Conservation (phyloP, 2,113 vertebrate genomes). For the Platichthys flesus region DNA sequence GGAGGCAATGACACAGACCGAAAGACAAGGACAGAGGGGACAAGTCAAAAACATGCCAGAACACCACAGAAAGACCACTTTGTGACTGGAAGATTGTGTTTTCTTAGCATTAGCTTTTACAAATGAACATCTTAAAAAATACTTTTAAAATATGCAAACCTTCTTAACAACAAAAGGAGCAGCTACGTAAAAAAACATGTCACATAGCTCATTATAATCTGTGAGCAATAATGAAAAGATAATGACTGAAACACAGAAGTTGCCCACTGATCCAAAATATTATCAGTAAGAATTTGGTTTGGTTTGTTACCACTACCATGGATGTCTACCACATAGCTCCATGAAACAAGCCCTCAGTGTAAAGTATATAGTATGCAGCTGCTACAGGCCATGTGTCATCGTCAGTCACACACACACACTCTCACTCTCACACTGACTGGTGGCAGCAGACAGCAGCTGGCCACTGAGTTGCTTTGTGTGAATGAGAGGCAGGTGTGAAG, state of each 20-base stretch:
- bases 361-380: neutral
- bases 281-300: neutral
- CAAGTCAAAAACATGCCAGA: neutral
- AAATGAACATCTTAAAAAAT: too few relatives aligned
- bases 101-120: neutral
- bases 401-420: conserved; percentile 40
- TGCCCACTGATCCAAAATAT: neutral
- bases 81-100: neutral
- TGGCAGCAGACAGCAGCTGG: conserved; percentile 50
- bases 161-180: neutral
- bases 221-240: neutral
- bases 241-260: neutral
- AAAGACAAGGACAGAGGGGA: neutral
- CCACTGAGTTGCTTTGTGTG: conserved; percentile 25
- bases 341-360: neutral
- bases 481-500: conserved; percentile 49
- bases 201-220: neutral
- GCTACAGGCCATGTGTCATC: conserved; percentile 38
- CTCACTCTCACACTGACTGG: neutral
- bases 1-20: neutral
- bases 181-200: neutral
- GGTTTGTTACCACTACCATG: neutral
- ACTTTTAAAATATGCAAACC: neutral
- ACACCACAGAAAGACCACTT: neutral
- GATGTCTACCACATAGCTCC: neutral